Evolutionary conservation across 2,797 vertebrate genomes (phyloP).

Genomic region (Muscicapa striata): DNA sequence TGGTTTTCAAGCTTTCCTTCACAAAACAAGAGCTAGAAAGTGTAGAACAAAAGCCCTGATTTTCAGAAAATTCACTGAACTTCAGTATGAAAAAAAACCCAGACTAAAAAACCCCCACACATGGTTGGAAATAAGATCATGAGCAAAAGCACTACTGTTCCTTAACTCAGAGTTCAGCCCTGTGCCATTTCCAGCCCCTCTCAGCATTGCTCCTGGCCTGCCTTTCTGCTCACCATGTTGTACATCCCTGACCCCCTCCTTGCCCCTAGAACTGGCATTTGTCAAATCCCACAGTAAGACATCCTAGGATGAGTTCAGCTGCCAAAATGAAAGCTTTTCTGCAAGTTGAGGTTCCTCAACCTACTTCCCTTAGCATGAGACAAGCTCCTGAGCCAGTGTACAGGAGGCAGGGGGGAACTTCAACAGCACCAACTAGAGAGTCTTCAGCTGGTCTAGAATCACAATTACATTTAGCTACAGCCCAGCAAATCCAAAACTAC

Average conservation of each 20-base stretch:
- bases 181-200: not conserved
- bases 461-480: constrained; percentile 8
- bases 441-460: not conserved
- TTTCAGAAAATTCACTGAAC: not conserved
- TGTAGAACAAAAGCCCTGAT: not conserved
- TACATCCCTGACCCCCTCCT: not conserved
- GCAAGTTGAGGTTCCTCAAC: not conserved
- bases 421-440: not conserved
- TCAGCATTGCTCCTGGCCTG: not conserved
- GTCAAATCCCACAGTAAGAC: not conserved
- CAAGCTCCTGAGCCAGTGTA: not conserved
- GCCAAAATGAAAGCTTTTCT: not conserved
- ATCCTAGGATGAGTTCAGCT: not conserved
- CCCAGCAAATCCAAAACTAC: not conserved
- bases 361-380: not conserved
- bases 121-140: not conserved
- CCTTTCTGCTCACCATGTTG: not conserved
- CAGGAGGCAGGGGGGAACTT: not conserved
- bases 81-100: not conserved
- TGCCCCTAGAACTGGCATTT: not conserved
- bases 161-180: not conserved
- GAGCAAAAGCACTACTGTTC: not conserved
- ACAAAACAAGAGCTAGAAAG: not conserved
- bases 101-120: accelerated
- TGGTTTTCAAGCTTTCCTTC: not conserved